A percentile compares a stretch with the other conserved stretches of the same genome.
Evolutionary conservation across 2,888 invertebrate genomes (phyloP).

Genomic region (Philaethria dido): DNA sequence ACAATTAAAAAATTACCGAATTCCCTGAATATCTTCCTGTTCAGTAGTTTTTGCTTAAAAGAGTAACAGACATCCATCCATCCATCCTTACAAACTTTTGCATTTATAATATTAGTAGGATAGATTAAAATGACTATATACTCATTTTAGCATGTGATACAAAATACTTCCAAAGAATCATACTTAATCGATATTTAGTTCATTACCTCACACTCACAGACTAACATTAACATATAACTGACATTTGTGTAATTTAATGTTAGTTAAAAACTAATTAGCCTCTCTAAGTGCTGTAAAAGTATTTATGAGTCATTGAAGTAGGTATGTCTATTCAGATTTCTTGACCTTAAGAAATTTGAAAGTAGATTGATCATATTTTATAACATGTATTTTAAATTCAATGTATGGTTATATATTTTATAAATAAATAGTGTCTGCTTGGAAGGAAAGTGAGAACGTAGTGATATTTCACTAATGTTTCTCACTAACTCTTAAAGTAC

Average conservation of each 20-base stretch:
- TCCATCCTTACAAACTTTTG: no score
- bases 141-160: no score
- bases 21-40: no score
- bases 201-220: not conserved
- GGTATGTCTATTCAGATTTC: not conserved
- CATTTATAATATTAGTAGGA: no score
- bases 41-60: no score
- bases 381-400: not conserved
- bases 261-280: slow-evolving; percentile 2
- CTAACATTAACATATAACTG: not conserved
- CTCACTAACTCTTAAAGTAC: no score
- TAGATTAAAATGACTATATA: no score
- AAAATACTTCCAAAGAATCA: not conserved
- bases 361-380: not conserved
- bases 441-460: no score
- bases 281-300: not conserved
- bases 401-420: not conserved
- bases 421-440: no score
- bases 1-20: no score
- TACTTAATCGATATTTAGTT: not conserved
- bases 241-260: slow-evolving; percentile 1
- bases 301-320: slow-evolving; percentile 10
- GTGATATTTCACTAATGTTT: no score
- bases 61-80: no score
- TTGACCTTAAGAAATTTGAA: slow-evolving; percentile 11